These are phyloP conservation scores for Deladenus siricidicola DNA, from an alignment of 2,888 invertebrate species.

Conservation along the genomic window DNA sequence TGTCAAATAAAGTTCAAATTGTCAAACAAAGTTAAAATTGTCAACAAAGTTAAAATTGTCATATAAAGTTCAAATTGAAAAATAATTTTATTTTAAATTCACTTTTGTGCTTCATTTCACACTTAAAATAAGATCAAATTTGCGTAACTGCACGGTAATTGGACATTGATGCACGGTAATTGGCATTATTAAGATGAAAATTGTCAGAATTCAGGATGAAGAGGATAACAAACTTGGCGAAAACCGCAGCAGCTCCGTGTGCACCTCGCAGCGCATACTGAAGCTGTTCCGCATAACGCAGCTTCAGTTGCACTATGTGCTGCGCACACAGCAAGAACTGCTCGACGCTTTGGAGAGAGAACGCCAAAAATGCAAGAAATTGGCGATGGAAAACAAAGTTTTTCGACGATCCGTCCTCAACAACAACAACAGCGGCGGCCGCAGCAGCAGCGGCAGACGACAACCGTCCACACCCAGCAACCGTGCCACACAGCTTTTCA, in stretches of 20 bases:
- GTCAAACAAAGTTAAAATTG: slow-evolving; percentile 1
- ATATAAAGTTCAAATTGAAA: no score
- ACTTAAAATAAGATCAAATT: no score
- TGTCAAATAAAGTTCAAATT: neutral
- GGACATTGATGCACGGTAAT: no score
- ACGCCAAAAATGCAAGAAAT: slow-evolving; percentile 10
- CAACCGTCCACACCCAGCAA: neutral
- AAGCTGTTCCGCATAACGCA: slow-evolving; percentile 33
- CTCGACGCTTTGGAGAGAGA: slow-evolving; percentile 13
- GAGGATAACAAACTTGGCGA: no score
- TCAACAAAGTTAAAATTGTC: neutral
- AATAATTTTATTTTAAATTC: no score
- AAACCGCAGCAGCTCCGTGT: no score
- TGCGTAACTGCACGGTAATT: no score
- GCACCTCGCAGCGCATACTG: slow-evolving; percentile 25
- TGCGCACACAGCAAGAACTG: slow-evolving; percentile 20
- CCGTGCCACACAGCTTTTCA: neutral
- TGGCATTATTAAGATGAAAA: no score
- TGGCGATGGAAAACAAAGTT: slow-evolving; percentile 18
- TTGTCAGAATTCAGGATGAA: no score
- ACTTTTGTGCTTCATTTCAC: no score
- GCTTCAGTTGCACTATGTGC: slow-evolving; percentile 26
- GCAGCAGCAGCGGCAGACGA: neutral
- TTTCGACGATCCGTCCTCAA: slow-evolving; percentile 8
- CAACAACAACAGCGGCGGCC: neutral